Conservation (phyloP, 2,797 vertebrate genomes). For the Gambelia wislizenii region DNA sequence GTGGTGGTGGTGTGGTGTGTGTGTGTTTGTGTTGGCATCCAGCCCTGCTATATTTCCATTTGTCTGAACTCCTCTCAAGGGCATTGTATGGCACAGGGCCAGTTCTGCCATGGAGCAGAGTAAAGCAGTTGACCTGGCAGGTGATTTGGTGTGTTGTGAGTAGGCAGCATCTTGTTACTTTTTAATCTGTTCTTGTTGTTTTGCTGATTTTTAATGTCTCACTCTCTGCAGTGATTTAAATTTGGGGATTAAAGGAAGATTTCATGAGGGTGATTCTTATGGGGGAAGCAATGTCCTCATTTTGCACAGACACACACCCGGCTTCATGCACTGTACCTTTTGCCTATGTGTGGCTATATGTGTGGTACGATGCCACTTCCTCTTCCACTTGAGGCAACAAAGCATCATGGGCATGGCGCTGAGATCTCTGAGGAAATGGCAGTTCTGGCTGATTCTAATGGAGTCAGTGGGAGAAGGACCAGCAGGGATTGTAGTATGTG, state of each 20-base stretch:
- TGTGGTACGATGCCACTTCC: neutral
- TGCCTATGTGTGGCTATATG: too few species aligned
- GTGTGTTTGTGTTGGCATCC: too few species aligned
- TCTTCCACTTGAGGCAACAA: neutral
- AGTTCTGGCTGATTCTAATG: neutral
- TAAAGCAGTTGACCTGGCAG: neutral
- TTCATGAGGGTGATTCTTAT: too few species aligned
- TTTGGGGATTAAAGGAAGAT: too few species aligned
- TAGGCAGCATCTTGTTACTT: neutral
- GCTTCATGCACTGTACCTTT: too few species aligned
- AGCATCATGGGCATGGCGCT: neutral
- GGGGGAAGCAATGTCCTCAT: too few species aligned
- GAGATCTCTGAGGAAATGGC: neutral
- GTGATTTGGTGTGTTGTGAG: too few species aligned
- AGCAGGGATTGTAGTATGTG: rapidly evolving
- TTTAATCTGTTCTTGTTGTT: neutral
- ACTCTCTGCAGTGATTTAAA: too few species aligned
- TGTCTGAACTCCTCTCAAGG: neutral
- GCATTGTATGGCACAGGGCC: neutral
- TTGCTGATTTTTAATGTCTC: too few species aligned
- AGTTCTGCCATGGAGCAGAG: neutral
- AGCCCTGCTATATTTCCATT: neutral
- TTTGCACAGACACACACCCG: too few species aligned
- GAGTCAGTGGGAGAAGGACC: rapidly evolving
- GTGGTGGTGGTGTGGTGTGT: too few species aligned